Base-by-base conservation (phyloP, 2,113 vertebrate species). In the Xenus cinereus region DNA sequence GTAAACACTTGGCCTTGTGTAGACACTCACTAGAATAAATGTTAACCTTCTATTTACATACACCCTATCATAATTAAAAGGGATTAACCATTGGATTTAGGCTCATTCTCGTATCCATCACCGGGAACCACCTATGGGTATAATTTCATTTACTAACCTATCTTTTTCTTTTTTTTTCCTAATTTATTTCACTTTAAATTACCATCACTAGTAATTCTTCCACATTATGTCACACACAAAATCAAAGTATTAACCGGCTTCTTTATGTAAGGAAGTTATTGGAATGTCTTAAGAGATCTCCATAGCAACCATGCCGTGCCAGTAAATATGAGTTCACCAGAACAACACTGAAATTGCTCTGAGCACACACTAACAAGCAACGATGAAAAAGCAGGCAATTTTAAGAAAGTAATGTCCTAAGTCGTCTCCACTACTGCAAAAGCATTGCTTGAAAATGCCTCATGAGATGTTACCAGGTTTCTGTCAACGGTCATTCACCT, bases 291-390 rank as follows among this genome's bases (percentile, higher is more conserved):
- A 77, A 94, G 95, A 56, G 80, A 94, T 98, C 94, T 95, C 97
- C 97, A 97, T 97, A 62, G 97, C 95, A 98, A 98, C 97, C 33
- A 53, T 71, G 88, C 90, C 45, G 32, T 92, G 95, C 92, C 96
- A 95, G 96, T 96, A 97, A 97, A 97, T 91, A 87, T 3, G 84
- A 95, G 95, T 86, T 82, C 87, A 87, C 74, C 89, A 91, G 90
- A 87, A 93, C 93, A 94, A 63, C 82, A 46, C 67, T 87, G 80
- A 66, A 45, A 96, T 60, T 93, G 89, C 89, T 97, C 69, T 41
- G 82, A 94, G 80, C 87, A 85, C 88, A 89, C 76, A 41, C 87
- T 23, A 85, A 82, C 78, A 63, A 81, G 73, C 67, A 35, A 60
- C 8, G 7, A 76, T 37, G 23, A 41, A 83, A 87, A 90, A 84